Evolutionary conservation across 2,797 vertebrate species (phyloP).

Genomic region (Falco biarmicus): DNA sequence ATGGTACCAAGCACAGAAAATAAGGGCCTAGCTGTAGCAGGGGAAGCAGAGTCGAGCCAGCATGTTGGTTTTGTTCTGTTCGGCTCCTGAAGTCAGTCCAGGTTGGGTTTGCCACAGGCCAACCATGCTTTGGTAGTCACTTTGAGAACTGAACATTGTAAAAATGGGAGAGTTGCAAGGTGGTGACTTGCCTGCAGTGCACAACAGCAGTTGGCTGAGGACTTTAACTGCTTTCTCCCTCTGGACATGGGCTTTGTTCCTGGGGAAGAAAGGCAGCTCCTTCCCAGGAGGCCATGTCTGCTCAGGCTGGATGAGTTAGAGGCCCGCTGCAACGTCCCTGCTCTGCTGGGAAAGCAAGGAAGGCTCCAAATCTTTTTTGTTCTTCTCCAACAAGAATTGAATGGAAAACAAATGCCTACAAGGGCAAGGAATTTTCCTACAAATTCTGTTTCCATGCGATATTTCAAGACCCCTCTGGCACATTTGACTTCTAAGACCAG

Average conservation of each 20-base stretch:
- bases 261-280: not conserved
- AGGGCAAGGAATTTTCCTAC: not conserved
- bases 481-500: not conserved
- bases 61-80: not conserved
- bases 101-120: not conserved
- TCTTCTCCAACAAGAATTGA: not conserved
- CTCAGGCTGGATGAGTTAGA: not conserved
- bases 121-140: not conserved
- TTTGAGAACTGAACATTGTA: not conserved
- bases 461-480: not conserved
- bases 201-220: not conserved
- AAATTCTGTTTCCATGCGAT: not conserved
- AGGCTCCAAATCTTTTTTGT: not conserved
- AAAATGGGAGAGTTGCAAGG: not conserved
- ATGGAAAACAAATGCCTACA: not conserved
- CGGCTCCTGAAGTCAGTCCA: not conserved
- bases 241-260: not conserved
- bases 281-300: not conserved
- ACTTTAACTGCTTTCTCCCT: not conserved
- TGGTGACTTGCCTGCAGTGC: not conserved
- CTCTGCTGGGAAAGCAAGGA: not conserved
- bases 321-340: accelerated
- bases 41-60: not conserved
- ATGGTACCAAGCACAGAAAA: not conserved
- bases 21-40: not conserved